Conservation (phyloP, 2,113 vertebrate species). For the Ondatra zibethicus region DNA sequence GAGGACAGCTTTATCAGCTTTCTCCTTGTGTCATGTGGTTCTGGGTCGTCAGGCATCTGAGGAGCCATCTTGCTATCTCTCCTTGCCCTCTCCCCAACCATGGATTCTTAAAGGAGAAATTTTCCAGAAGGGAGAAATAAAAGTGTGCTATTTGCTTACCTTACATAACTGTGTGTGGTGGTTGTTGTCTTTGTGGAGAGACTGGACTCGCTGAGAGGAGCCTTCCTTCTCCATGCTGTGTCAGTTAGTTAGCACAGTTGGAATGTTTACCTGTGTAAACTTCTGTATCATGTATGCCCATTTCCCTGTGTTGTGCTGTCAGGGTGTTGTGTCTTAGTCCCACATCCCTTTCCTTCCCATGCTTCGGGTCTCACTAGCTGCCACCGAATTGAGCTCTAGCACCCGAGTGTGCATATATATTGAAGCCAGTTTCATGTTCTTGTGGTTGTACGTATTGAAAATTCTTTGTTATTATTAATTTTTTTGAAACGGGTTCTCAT, state of each 20-base stretch:
- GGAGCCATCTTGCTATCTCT: neutral
- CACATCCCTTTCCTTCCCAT: neutral
- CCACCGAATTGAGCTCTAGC: neutral
- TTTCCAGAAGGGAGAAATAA: constrained; percentile 1
- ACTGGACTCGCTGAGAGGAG: neutral
- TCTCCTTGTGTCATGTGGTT: neutral
- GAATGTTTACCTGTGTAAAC: too few species aligned
- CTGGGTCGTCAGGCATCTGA: neutral
- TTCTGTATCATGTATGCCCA: neutral
- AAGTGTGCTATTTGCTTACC: constrained; percentile 20
- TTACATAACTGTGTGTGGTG: neutral
- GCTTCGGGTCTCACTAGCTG: neutral
- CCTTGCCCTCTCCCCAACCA: neutral
- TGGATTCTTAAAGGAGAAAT: constrained; percentile 36
- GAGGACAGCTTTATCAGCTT: neutral
- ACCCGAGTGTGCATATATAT: neutral
- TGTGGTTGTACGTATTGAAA: neutral
- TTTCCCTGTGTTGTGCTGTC: neutral
- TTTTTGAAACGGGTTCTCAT: neutral
- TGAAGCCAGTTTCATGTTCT: neutral
- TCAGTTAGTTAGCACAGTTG: too few species aligned
- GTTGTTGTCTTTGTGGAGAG: neutral
- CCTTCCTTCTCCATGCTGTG: neutral
- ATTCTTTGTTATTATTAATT: neutral
- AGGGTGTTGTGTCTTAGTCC: neutral